Conservation (phyloP, 2,888 invertebrate genomes). For the Nebria salina region DNA sequence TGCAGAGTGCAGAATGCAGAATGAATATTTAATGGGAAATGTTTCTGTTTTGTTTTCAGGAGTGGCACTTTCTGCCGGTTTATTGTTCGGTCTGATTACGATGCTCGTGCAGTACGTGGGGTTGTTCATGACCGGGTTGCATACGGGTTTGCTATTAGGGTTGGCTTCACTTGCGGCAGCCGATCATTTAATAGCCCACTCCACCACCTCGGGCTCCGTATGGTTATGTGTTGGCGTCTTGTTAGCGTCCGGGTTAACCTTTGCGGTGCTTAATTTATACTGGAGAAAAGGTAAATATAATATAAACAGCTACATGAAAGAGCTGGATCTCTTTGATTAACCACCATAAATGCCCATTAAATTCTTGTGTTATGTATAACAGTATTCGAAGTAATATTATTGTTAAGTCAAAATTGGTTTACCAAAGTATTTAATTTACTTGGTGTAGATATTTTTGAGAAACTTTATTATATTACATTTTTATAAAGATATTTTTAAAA, state of each 20-base stretch:
- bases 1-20: too few species aligned
- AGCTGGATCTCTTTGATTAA: neutral
- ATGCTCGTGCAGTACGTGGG: conserved; percentile 86
- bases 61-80: conserved; percentile 77
- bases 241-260: conserved; percentile 73
- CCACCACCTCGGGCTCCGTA: conserved; percentile 64
- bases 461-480: too few species aligned
- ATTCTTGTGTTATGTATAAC: too few species aligned
- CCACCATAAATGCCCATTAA: too few species aligned
- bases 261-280: conserved; percentile 76
- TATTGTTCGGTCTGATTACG: conserved; percentile 81
- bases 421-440: too few species aligned
- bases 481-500: too few species aligned
- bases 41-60: conserved; percentile 61
- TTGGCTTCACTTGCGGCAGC: conserved; percentile 69
- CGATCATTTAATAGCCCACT: conserved; percentile 69
- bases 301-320: neutral
- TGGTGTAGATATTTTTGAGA: too few species aligned
- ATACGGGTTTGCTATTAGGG: conserved; percentile 75
- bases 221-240: conserved; percentile 78
- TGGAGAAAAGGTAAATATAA: conserved; percentile 74
- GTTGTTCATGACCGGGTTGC: conserved; percentile 82
- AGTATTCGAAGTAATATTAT: too few species aligned
- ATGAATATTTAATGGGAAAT: too few species aligned
- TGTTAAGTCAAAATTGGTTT: too few species aligned